These are phyloP conservation scores for Prolemur simus DNA, from an alignment of 2,113 vertebrate genomes.

Conservation along the genomic window DNA sequence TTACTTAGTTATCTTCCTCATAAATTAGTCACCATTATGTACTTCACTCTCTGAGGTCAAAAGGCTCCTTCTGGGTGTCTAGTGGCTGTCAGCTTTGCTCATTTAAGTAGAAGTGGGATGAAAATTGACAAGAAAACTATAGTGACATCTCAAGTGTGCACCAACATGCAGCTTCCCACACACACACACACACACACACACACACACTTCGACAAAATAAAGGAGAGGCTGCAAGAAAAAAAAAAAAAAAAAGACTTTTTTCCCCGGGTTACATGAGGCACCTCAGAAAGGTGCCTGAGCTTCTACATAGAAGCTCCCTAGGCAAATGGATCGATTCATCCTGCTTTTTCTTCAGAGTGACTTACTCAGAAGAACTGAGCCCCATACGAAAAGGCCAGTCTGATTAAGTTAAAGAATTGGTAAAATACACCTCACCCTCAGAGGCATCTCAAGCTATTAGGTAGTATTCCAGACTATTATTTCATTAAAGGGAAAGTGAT, in stretches of 20 bases:
- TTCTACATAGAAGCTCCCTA: not conserved
- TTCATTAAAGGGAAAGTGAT: conserved; percentile 60
- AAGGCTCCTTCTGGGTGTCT: not conserved
- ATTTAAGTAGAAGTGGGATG: not conserved
- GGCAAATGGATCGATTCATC: not conserved
- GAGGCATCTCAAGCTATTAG: not conserved
- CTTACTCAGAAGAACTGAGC: not conserved
- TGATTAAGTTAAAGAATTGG: conserved; percentile 37
- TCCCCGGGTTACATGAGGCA: not conserved
- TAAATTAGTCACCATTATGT: not conserved
- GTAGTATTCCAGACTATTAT: conserved; percentile 35
- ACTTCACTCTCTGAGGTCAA: not conserved
- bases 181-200: not conserved
- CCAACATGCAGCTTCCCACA: not conserved
- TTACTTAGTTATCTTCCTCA: not conserved
- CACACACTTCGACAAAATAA: not conserved
- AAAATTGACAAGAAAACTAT: not conserved
- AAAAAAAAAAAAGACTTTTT: not conserved
- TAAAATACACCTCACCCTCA: not conserved
- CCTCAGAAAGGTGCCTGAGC: not conserved
- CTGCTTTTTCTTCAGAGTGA: not conserved
- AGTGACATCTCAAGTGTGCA: not conserved
- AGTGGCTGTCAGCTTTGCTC: not conserved
- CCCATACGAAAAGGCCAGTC: not conserved
- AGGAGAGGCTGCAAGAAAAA: not conserved